phyloP scores from a whole-genome alignment of 2,888 invertebrate species.

The Acanthosepion esculentum region DNA sequence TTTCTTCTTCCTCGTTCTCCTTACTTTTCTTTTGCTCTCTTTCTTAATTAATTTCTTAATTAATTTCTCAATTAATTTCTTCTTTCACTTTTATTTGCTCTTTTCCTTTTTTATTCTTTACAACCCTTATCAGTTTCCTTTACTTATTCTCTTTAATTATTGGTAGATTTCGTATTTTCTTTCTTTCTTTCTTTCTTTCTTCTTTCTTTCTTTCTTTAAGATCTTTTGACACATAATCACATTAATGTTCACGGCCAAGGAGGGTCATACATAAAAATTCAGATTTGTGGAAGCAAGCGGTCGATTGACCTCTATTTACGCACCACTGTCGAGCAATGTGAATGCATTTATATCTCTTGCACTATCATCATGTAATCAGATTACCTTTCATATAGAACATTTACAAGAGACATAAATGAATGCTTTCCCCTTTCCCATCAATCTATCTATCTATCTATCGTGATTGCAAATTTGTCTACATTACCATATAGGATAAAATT shows the following conservation, averaged over 20 bases:
- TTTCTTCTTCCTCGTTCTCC: neutral
- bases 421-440: neutral
- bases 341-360: neutral
- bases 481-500: neutral
- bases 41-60: too few species aligned
- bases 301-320: slow-evolving; percentile 3
- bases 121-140: neutral
- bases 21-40: neutral
- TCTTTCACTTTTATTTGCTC: neutral
- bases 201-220: neutral
- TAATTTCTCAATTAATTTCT: neutral
- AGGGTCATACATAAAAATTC: neutral
- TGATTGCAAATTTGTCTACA: too few species aligned
- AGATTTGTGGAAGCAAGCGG: neutral
- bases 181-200: neutral
- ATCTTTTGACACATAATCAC: neutral
- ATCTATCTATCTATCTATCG: neutral
- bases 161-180: neutral
- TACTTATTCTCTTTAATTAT: neutral
- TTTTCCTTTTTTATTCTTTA: neutral
- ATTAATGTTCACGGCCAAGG: neutral
- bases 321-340: neutral
- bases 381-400: neutral
- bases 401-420: slow-evolving; percentile 1
- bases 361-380: neutral